Base-by-base conservation (phyloP, 2,888 invertebrate species). In the Pammene aurita region DNA sequence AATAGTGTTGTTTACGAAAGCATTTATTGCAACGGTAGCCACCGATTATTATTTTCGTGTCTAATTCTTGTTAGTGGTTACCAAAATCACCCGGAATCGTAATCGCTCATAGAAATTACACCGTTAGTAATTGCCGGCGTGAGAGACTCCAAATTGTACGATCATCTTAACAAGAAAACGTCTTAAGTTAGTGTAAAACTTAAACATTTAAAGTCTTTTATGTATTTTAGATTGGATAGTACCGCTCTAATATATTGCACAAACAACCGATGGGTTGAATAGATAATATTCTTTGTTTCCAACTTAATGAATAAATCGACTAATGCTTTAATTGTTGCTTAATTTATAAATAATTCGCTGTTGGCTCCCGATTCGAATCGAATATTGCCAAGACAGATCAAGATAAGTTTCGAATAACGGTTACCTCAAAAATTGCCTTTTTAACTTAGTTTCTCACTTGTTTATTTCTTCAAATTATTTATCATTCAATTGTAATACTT, bases 271-370 rank as follows among this genome's bases (percentile, higher is more conserved):
- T 69, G 69, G 69, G 44, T 60, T 26, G 54, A 48, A 69, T 65
- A 69, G 69, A 69, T 69, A 69, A 54, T 35, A 35, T 56, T 68
- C 66, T 67, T 68, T 68, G 68, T 68, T 68, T 69, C 69, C 26
- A 48, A 63, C 56, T 44, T 68, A 69, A 69, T 69, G 69, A 69
- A 69, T 69, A 69, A 69, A 69, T 69, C 68, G 68, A 69, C 64
- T 64, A 69, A 60, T 60, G 69, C 64, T 69, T 57, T 69, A 69
- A 69, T 69, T 69, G 69, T 69, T 69, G 64, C 60, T 55, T 69
- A 65, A 69, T 69, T 69, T 52, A 48, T 54, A 60, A 69, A 69
- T 69, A 67, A 67, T 67, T 56, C 67, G 55, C 38, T 54, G 57
- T 26, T 26, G 26, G 64, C 60, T 65, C 65, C 69, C 54, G 41